Evolutionary conservation across 2,113 vertebrate genomes (phyloP), one percentile per base, ranked within the genome.

Genomic region (Nannospalax galili): DNA sequence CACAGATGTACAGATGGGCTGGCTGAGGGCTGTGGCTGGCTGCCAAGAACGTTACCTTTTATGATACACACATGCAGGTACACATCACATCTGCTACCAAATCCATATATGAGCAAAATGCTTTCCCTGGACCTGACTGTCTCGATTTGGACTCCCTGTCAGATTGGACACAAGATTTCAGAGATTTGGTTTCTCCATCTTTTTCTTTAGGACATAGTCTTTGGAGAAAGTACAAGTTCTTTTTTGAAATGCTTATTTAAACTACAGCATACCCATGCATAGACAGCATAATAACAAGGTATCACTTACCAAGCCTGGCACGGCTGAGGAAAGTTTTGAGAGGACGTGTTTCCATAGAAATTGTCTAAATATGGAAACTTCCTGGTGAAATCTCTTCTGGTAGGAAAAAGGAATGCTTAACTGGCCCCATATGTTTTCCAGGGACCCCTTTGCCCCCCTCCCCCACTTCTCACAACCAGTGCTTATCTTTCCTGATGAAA

Each of bases 401-500:
- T 93, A 77, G 90, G 56, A 35, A 90, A 93, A 90, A 91, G 62
- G 40, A 77, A 67, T 64, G 30, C 78, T 97, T 96, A 97, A 96
- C 90, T 80, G 81, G 84, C 62, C 84, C 94, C 97, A 82, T 56
- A 94, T 98, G 92, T 86, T 96, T 97, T 97, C 75, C 12, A 77
- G 67, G 74, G 75, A 42, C 11, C 79, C n/a, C 58, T 89, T 64
- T 67, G 19, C 52, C n/a, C 17, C 24, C 14, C 40, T 65, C 40
- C 52, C 22, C 48, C 40, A 92, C 81, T 82, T 64, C 26, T 82
- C 84, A 6, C n/a, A 95, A 82, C 72, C 86, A 94, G 40, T 86
- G 92, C 95, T 92, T 96, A 89, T 94, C 79, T 92, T 96, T 69
- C 70, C 45, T 65, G 42, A 92, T 90, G 91, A 93, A 95, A 97